A percentile compares a stretch with the other conserved stretches of the same genome.
phyloP scores from a whole-genome alignment of 2,888 invertebrate genomes.

The Pterostichus niger region DNA sequence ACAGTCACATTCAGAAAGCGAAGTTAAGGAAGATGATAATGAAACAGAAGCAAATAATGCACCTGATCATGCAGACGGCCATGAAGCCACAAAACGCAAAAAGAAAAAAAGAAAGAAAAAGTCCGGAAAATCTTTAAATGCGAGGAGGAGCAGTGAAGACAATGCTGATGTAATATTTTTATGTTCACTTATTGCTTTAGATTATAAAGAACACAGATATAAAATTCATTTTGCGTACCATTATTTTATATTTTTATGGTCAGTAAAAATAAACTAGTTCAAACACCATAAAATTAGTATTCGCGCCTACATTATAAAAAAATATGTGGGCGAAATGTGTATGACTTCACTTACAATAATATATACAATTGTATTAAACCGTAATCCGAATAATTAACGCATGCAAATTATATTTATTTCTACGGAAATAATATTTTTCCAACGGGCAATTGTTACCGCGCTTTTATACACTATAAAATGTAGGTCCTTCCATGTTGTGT shows the following conservation, averaged over 20 bases:
- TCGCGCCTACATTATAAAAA: conserved; percentile 18
- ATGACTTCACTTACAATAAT: conserved; percentile 4
- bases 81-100: conserved; percentile 79
- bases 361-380: not conserved
- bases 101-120: conserved; percentile 85
- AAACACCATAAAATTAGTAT: conserved; percentile 30
- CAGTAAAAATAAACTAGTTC: not conserved
- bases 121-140: conserved; percentile 77
- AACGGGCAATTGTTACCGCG: no score
- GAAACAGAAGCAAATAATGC: conserved; percentile 82
- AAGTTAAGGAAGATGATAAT: conserved; percentile 85
- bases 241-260: conserved; percentile 10
- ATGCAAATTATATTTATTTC: conserved; percentile 27
- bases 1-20: conserved; percentile 84
- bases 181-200: not conserved
- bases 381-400: not conserved
- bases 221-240: not conserved
- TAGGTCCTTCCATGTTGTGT: not conserved
- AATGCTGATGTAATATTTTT: conserved; percentile 80
- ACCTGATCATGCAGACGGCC: conserved; percentile 77
- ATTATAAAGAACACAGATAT: not conserved
- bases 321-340: conserved; percentile 20
- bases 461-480: not conserved
- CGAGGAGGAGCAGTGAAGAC: conserved; percentile 82
- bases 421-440: not conserved